Evolutionary conservation across 2,113 vertebrate species (phyloP).

Genomic region (Prietella phreatophila): DNA sequence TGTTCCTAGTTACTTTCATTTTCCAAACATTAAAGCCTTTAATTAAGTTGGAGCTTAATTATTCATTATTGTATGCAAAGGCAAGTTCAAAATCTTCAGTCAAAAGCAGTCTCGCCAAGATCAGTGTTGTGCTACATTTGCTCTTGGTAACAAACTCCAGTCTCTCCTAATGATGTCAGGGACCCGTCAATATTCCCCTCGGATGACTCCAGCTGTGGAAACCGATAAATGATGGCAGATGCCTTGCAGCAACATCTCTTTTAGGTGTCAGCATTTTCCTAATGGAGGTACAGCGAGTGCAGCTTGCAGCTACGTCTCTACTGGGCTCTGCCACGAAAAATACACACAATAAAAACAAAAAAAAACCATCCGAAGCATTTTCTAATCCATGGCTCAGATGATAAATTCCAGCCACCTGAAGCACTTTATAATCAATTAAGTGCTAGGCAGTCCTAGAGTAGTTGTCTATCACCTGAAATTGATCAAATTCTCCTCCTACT

Average conservation of each 20-base stretch:
- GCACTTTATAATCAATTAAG: slow-evolving; percentile 17
- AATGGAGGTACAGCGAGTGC: slow-evolving; percentile 23
- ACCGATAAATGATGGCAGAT: slow-evolving; percentile 43
- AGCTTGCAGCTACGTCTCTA: slow-evolving; percentile 12
- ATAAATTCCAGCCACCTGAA: not conserved
- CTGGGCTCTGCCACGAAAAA: not conserved
- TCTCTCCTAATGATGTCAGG: slow-evolving; percentile 37
- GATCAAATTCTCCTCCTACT: not conserved
- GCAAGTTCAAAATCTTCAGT: slow-evolving; percentile 3
- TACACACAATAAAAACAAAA: not conserved
- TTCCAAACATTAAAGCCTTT: not conserved
- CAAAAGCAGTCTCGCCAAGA: not conserved
- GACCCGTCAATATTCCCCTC: slow-evolving; percentile 39
- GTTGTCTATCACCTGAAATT: not conserved
- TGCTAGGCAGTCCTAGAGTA: not conserved
- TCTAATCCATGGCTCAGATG: not conserved
- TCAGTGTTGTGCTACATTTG: not conserved
- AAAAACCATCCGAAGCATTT: not conserved
- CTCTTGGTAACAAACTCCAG: slow-evolving; percentile 37
- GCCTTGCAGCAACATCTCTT: slow-evolving; percentile 30
- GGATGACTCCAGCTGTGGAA: slow-evolving; percentile 19
- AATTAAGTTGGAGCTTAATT: not conserved
- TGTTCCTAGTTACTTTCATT: not conserved
- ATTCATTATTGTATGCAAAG: not conserved
- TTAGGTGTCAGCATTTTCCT: slow-evolving; percentile 20